These are phyloP conservation scores for Mya arenaria DNA, from an alignment of 1,140 invertebrate species.

Conservation along the genomic window DNA sequence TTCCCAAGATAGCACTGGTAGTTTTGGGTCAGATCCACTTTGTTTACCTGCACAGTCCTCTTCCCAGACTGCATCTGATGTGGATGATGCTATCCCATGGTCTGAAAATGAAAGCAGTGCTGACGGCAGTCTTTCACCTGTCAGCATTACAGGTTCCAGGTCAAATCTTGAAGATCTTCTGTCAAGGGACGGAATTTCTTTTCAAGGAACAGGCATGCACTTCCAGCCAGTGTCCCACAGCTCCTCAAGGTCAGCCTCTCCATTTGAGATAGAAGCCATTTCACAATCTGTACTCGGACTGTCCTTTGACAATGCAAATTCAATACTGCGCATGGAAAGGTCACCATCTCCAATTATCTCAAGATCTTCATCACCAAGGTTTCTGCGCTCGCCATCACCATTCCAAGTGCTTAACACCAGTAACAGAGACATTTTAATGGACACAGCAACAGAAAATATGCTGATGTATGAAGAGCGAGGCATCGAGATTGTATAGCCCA, in stretches of 20 bases:
- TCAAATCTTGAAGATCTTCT: background rate
- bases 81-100: too few relatives aligned
- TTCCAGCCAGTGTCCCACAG: constrained; percentile 14
- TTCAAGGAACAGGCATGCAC: background rate
- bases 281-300: constrained; percentile 18
- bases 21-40: too few relatives aligned
- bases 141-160: background rate
- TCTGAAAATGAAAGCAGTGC: too few relatives aligned
- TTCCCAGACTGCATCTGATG: too few relatives aligned
- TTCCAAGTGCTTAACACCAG: constrained; percentile 23
- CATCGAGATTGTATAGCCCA: constrained; percentile 9
- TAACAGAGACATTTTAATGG: too few relatives aligned
- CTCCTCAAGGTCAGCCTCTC: constrained; percentile 32
- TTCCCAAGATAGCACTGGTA: too few relatives aligned
- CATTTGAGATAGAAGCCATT: constrained; percentile 12
- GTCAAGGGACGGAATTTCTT: background rate
- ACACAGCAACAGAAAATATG: constrained; percentile 2
- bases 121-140: constrained; percentile 8
- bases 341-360: constrained; percentile 42
- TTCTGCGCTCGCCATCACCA: constrained; percentile 40
- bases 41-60: too few relatives aligned
- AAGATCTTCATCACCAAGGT: constrained; percentile 34
- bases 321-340: constrained; percentile 21
- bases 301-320: background rate
- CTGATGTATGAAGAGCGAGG: constrained; percentile 32